Base-by-base conservation (phyloP, 2,888 invertebrate species). In the Euclidia mi region DNA sequence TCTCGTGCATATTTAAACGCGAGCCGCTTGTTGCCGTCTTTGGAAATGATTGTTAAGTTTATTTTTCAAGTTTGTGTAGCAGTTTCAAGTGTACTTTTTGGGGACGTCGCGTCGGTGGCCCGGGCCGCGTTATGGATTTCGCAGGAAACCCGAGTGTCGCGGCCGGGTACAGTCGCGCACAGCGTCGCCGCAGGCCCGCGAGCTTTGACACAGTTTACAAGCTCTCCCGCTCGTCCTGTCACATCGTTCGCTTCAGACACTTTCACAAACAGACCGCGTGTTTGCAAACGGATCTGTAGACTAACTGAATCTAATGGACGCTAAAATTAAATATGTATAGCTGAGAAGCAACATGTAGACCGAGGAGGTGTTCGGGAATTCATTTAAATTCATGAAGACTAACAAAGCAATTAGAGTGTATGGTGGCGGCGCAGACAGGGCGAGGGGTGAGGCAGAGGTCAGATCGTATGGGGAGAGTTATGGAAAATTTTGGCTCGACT, bases 321-420 rank as follows among this genome's bases (percentile, higher is more conserved):
- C 20, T 25, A 6, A 4, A 6, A 25, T 79, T 71, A 76, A 76
- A 74, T 67, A 78, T 79, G 69, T 66, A 79, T 56, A 47, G 49
- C 53, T 50, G 56, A 38, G 44, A 53, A 52, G 60, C 56, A 58
- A 48, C 40, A 47, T 14, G 41, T 37, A 12, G 12, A 38, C 14
- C 34, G 46, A 15, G 29, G 17, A 43, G 49, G 48, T 66, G 65
- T 74, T 80, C 59, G 62, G 58, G 56, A 70, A 77, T 76, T 79
- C 79, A 83, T 87, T 82, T 78, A 81, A 80, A 88, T 88, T 87
- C 87, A 87, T 88, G 85, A 82, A 85, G 81, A 81, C 79, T 82
- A 82, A 82, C 78, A 77, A 76, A 82, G 75, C 81, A 79, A 84
- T 85, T 79, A 82, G 63, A 49, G 28, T n/a, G 58, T 58, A 50